phyloP scores from a whole-genome alignment of 2,888 invertebrate genomes.

The Eubasilissa splendida region DNA sequence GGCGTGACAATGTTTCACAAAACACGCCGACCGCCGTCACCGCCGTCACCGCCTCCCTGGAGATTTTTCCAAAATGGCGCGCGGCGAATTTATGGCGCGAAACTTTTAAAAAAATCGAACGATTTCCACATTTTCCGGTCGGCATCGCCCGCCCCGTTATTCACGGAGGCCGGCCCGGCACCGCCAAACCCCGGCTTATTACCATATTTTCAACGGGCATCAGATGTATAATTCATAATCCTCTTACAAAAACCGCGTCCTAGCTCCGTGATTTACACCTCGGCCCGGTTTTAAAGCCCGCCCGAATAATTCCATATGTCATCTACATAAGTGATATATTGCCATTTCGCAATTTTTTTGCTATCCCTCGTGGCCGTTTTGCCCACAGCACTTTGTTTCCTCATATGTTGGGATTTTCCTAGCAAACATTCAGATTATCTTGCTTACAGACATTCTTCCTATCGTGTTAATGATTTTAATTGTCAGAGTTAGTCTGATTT shows the following conservation, averaged over 20 bases:
- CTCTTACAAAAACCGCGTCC: conserved; percentile 57
- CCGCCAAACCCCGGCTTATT: conserved; percentile 48
- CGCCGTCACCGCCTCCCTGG: conserved; percentile 3
- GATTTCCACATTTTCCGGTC: conserved; percentile 24
- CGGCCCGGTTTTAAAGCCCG: conserved; percentile 22
- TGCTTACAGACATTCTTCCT: neutral
- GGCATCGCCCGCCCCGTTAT: neutral
- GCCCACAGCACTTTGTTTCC: neutral
- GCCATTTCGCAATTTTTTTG: conserved; percentile 36
- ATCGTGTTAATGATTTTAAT: conserved; percentile 11
- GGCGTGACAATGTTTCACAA: conserved; percentile 28
- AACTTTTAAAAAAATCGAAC: conserved; percentile 41
- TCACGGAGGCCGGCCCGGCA: conserved; percentile 10
- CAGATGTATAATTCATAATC: conserved; percentile 58
- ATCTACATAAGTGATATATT: conserved; percentile 47
- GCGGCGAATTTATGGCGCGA: conserved; percentile 2
- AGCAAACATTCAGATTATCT: neutral
- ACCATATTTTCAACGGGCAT: conserved; percentile 57
- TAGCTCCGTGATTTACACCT: conserved; percentile 56
- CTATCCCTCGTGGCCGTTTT: conserved; percentile 18
- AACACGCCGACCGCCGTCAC: conserved; percentile 18
- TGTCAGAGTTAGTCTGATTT: neutral
- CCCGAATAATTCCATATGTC: conserved; percentile 47
- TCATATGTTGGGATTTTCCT: neutral
- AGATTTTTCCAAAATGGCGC: conserved; percentile 26